Percentiles rank a stretch among this genome's conserved stretches.
These are phyloP conservation scores for Acropora tenuis DNA, from an alignment of 64 coral and sea anemone genomes.

Conservation along the genomic window DNA sequence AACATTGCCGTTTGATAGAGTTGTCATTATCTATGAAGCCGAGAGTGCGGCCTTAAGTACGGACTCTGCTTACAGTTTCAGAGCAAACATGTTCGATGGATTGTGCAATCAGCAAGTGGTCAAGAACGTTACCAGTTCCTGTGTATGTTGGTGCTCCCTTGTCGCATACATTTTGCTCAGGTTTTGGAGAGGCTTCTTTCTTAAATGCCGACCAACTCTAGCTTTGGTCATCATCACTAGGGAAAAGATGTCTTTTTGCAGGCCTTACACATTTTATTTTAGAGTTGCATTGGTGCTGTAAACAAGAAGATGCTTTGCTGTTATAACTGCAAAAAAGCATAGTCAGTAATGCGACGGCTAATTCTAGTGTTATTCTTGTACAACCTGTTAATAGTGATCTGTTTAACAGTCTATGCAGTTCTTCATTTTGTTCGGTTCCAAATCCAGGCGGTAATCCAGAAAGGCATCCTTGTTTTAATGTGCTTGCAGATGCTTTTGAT, in stretches of 20 bases:
- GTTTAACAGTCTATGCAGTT: slow-evolving; percentile 52
- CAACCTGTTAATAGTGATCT: slow-evolving; percentile 25
- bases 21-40: not conserved
- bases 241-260: not conserved
- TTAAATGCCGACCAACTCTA: not conserved
- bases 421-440: slow-evolving; percentile 64
- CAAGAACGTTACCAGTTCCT: not conserved
- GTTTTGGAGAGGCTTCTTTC: not conserved
- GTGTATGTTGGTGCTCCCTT: not conserved
- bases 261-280: not conserved
- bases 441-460: slow-evolving; percentile 52
- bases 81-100: not conserved
- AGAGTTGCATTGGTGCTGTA: not conserved
- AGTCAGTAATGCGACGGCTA: slow-evolving; percentile 36
- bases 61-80: not conserved
- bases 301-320: not conserved
- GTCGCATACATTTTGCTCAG: not conserved
- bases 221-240: too few relatives aligned
- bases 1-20: not conserved
- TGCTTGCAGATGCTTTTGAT: slow-evolving; percentile 1
- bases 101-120: not conserved
- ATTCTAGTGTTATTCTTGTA: slow-evolving; percentile 36
- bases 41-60: not conserved
- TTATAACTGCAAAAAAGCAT: slow-evolving; percentile 15
- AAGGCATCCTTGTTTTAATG: slow-evolving; percentile 52